Evolutionary conservation across 92 coral and sea anemone genomes (phyloP).

Genomic region (Phenganax marumi): DNA sequence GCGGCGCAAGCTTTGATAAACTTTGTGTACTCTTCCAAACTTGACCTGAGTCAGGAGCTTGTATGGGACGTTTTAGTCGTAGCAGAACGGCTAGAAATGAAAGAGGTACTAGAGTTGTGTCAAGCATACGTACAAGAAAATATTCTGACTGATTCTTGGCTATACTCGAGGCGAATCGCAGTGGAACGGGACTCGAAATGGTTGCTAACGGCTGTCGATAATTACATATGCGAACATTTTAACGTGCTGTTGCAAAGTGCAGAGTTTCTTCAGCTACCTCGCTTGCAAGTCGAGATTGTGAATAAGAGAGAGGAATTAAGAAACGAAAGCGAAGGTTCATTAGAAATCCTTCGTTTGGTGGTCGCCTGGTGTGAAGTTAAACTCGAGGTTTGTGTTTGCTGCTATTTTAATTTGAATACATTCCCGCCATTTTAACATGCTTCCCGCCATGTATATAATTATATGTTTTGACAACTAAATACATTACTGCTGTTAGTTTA

Average conservation of each 20-base stretch:
- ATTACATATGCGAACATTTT: conserved; percentile 69
- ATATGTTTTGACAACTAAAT: neutral
- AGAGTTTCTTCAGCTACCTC: conserved; percentile 86
- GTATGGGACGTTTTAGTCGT: conserved; percentile 66
- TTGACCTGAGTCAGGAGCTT: conserved; percentile 60
- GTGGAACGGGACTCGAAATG: conserved; percentile 52
- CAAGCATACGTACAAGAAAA: conserved; percentile 69
- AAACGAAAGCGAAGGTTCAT: conserved; percentile 64
- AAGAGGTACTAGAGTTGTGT: conserved; percentile 62
- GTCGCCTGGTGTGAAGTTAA: conserved; percentile 72
- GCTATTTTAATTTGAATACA: neutral
- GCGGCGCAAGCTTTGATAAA: conserved; percentile 86
- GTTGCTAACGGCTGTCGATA: conserved; percentile 73
- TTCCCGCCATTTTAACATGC: conserved; percentile 6
- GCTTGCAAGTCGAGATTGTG: conserved; percentile 81
- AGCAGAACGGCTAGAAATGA: conserved; percentile 68
- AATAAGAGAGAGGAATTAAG: conserved; percentile 38
- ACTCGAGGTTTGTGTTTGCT: neutral
- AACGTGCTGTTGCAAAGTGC: conserved; percentile 66
- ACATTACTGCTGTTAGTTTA: too few species aligned
- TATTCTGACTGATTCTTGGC: conserved; percentile 72
- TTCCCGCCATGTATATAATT: neutral
- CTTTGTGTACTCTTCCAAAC: conserved; percentile 70
- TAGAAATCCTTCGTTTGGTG: conserved; percentile 67
- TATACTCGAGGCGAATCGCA: conserved; percentile 68